Evolutionary conservation across 37 sponge, comb jelly and placozoan species (phyloP), one percentile per base, ranked within the genome.

Genomic region (Ianthella basta): DNA sequence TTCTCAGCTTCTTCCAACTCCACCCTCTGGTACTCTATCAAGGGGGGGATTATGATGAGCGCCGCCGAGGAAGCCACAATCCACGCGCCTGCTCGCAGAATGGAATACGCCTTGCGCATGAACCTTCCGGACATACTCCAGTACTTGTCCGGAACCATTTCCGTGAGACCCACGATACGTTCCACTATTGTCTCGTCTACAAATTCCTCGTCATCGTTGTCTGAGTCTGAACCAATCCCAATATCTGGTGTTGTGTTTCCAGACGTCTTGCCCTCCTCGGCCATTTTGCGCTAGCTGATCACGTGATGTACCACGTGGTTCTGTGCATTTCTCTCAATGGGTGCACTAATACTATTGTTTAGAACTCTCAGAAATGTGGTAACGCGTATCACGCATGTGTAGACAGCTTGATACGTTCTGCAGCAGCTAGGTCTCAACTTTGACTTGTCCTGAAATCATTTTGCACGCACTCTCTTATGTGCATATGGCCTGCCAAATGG

Each of bases 1-100:
- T 86, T 85, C 77, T 90, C 86, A 82, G 88, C 86, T 41, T 88
- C 94, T 74, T 90, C 86, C 18, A 88, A 20, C 59, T 94, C 94
- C 29, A 86, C 35, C 79, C 94, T 81, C 86, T 94, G 94, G 59
- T 84, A 78, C 55, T 94, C 94, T 25, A 90, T 85, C 82, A 90
- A 80, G 24, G 89, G 86, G 20, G 94, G 91, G 19, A 94, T 70
- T 19, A 80, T 54, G 27, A 88, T 64, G 24, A 94, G 68, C 5
- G 94, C 88, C 36, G 86, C 15, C 44, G 94, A 88, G 19, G 91
- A 88, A 21, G 83, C 91, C 41, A 94, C 29, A 36, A 94, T 88
- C 94, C 94, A 94, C 60, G 83, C 82, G 6, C 86, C 84, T 32
- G 91, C 40, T 18, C 91, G 79, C 50, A 90, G 72, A 15, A 90